Conservation (phyloP, 2,797 vertebrate genomes). For the Atherinosoma microstoma region DNA sequence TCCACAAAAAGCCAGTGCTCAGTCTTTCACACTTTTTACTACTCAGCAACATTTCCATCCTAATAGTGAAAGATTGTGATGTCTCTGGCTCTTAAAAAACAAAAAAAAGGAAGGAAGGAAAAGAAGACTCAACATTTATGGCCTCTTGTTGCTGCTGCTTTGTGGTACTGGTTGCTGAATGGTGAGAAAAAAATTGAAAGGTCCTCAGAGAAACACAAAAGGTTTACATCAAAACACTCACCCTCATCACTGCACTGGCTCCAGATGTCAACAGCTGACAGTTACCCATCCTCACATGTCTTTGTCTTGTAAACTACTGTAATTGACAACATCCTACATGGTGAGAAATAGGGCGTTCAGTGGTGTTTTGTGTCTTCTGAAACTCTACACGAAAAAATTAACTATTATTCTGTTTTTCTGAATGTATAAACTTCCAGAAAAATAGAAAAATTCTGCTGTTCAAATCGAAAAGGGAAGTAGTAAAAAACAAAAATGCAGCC, state of each 20-base stretch:
- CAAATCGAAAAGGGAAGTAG: too few relatives aligned
- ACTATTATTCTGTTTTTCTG: background rate
- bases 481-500: too few relatives aligned
- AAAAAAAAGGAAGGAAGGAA: background rate
- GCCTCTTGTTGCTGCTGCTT: background rate
- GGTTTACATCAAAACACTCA: background rate
- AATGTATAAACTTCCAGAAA: background rate
- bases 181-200: background rate
- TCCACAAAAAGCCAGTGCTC: background rate
- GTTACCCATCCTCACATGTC: background rate
- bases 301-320: background rate
- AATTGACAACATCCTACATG: background rate
- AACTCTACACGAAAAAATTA: too few relatives aligned
- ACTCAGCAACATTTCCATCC: background rate
- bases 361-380: too few relatives aligned
- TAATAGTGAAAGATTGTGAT: background rate
- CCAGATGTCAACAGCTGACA: background rate
- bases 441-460: background rate
- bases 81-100: background rate
- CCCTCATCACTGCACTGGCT: background rate
- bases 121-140: background rate
- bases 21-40: background rate
- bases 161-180: slow-evolving; percentile 4
- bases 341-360: background rate
- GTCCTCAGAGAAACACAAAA: slow-evolving; percentile 13